phyloP scores from a whole-genome alignment of 2,113 vertebrate species.

The Balaeniceps rex region DNA sequence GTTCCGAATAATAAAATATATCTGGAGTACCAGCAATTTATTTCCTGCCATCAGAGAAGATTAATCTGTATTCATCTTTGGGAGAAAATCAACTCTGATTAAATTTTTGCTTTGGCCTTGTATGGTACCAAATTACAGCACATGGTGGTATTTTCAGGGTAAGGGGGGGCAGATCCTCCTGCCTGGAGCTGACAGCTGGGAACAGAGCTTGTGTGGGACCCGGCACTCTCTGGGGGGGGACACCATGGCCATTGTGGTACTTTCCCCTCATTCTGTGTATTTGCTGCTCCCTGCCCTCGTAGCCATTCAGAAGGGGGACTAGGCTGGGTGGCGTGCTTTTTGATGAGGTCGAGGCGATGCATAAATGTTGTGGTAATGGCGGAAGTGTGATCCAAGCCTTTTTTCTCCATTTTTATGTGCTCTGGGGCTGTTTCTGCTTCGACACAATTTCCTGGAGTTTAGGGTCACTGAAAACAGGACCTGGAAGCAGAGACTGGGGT shows the following conservation, averaged over 20 bases:
- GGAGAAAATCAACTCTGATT: background rate
- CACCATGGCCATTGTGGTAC: background rate
- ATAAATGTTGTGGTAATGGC: background rate
- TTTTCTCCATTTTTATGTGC: rapidly evolving
- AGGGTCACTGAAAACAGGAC: background rate
- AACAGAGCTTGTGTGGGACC: background rate
- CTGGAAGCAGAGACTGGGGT: background rate
- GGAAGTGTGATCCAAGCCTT: background rate
- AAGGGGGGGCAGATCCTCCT: background rate
- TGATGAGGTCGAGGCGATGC: background rate
- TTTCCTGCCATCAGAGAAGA: background rate
- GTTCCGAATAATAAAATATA: background rate
- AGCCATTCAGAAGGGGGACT: background rate
- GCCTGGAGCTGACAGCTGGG: background rate
- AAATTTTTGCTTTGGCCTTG: background rate
- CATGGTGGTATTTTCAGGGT: background rate
- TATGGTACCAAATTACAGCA: background rate
- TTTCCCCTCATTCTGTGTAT: background rate
- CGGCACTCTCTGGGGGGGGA: rapidly evolving
- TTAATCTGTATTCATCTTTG: background rate
- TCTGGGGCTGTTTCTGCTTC: background rate
- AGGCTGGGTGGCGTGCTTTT: background rate
- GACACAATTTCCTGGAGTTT: background rate
- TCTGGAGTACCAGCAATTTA: background rate
- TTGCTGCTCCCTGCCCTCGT: background rate